phyloP scores from a whole-genome alignment of 2,888 invertebrate species.

The Strigamia transsilvanica region DNA sequence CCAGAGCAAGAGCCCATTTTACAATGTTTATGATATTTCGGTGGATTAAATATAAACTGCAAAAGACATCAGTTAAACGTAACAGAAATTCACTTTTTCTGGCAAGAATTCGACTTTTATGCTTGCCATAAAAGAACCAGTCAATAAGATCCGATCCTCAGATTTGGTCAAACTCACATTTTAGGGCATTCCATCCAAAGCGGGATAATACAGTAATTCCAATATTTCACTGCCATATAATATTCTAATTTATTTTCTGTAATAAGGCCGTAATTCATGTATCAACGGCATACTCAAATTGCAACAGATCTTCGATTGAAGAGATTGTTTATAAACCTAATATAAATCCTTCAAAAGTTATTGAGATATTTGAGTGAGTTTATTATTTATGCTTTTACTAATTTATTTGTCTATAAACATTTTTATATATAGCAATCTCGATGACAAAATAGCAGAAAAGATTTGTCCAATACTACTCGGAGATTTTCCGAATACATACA shows the following conservation, averaged over 20 bases:
- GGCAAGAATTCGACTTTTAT: too few relatives aligned
- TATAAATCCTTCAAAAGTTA: neutral
- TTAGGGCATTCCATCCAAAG: too few relatives aligned
- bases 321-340: neutral
- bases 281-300: neutral
- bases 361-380: neutral
- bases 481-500: neutral
- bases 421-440: neutral
- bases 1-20: too few relatives aligned
- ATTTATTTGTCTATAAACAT: neutral
- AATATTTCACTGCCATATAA: too few relatives aligned
- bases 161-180: too few relatives aligned
- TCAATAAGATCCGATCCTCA: too few relatives aligned
- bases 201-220: too few relatives aligned
- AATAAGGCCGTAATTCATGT: neutral
- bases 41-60: too few relatives aligned
- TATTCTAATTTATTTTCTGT: neutral
- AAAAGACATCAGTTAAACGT: too few relatives aligned
- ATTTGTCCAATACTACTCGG: neutral
- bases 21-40: too few relatives aligned
- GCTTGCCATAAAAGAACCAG: too few relatives aligned
- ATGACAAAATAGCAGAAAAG: neutral
- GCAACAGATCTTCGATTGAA: neutral
- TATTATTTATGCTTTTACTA: neutral
- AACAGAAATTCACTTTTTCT: too few relatives aligned